Conservation (phyloP, 2,797 vertebrate species). For the Agapornis canus region DNA sequence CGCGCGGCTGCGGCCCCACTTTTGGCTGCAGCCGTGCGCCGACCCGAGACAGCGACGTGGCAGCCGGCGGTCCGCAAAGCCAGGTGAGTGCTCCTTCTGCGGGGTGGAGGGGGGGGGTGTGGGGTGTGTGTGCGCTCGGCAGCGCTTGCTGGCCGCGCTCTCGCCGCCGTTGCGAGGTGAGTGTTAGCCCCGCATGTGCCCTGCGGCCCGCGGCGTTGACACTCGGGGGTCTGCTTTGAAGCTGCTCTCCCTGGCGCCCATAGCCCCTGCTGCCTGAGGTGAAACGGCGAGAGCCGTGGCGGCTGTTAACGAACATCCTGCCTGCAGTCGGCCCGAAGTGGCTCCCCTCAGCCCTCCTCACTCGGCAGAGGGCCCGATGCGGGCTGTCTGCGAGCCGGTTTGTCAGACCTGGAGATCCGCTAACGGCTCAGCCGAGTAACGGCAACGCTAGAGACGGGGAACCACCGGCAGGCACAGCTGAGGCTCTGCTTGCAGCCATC, state of each 20-base stretch:
- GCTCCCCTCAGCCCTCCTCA: no score
- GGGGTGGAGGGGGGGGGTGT: background rate
- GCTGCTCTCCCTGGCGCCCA: background rate
- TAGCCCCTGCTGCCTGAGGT: background rate
- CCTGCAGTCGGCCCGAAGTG: accelerated
- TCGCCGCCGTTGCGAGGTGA: background rate
- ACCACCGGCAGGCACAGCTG: background rate
- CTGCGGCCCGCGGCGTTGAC: background rate
- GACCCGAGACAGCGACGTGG: background rate
- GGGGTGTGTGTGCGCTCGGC: no score
- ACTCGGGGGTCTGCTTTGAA: background rate
- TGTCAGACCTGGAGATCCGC: background rate
- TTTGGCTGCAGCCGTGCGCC: background rate
- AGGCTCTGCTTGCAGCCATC: background rate
- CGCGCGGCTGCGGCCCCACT: background rate
- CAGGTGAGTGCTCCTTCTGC: background rate
- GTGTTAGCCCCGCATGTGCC: background rate
- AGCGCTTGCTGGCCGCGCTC: background rate
- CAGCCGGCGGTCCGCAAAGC: background rate
- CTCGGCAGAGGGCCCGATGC: background rate
- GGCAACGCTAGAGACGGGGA: background rate
- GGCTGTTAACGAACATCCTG: background rate
- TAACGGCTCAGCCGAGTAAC: background rate
- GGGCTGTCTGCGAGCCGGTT: no score
- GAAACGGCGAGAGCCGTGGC: background rate